Conservation (phyloP, 2,113 vertebrate species). For the Plecturocebus donacophilus region DNA sequence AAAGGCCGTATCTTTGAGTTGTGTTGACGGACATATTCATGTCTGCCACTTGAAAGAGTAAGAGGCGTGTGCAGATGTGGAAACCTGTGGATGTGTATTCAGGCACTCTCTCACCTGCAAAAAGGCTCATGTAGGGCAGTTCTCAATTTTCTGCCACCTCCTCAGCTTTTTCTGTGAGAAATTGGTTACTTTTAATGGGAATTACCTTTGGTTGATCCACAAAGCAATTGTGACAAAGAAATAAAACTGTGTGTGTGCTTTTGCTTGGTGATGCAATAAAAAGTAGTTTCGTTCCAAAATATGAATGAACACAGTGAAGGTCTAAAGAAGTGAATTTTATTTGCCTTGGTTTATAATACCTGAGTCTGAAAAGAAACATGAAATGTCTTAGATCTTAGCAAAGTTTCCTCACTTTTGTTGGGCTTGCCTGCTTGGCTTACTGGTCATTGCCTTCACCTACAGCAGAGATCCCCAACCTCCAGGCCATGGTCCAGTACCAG, state of each 20-base stretch:
- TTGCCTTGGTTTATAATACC: background rate
- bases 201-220: background rate
- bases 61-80: accelerated
- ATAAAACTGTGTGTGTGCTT: background rate
- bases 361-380: background rate
- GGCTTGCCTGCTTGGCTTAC: background rate
- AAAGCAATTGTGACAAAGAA: background rate
- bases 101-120: accelerated
- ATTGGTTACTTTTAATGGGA: background rate
- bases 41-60: background rate
- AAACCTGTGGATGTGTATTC: accelerated
- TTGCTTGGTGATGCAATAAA: background rate
- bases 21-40: accelerated
- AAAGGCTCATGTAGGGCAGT: accelerated
- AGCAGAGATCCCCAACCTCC: no score
- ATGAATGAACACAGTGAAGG: background rate
- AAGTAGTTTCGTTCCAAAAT: background rate
- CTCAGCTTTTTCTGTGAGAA: background rate
- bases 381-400: background rate
- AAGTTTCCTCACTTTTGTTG: background rate
- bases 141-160: background rate
- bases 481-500: no score
- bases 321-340: background rate
- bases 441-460: background rate
- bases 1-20: background rate